Evolutionary conservation across 2,888 invertebrate genomes (phyloP).

Genomic region (Leptinotarsa peninsularis): DNA sequence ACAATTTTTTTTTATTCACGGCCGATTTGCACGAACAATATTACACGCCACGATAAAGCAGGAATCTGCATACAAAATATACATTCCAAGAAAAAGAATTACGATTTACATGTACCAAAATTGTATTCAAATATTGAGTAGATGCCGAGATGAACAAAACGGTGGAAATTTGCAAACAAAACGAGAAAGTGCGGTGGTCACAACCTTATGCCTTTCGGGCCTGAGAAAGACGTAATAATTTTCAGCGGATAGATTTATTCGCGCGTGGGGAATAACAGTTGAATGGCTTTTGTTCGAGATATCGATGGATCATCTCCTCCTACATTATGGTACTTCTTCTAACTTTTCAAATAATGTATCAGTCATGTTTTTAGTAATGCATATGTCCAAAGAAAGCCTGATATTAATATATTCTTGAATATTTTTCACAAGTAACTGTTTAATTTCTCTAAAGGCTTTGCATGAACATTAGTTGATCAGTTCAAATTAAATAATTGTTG

Average conservation of each 20-base stretch:
- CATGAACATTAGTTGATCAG: no score
- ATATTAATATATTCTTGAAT: no score
- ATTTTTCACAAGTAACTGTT: no score
- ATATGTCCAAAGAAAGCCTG: no score
- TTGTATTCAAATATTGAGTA: conserved; percentile 62
- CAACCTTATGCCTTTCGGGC: conserved; percentile 46
- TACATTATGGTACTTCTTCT: neutral
- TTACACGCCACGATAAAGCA: conserved; percentile 57
- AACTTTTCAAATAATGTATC: neutral
- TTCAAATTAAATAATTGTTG: no score
- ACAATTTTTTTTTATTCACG: conserved; percentile 51
- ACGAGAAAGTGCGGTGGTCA: conserved; percentile 43
- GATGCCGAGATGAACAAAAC: conserved; percentile 54
- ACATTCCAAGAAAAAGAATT: conserved; percentile 51
- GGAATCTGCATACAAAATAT: conserved; percentile 60
- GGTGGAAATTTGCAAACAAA: conserved; percentile 58
- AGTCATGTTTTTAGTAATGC: no score
- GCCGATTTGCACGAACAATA: conserved; percentile 55
- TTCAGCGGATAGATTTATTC: conserved; percentile 18
- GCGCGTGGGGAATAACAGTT: conserved; percentile 10
- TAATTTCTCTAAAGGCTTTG: no score
- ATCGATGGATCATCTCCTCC: conserved; percentile 5
- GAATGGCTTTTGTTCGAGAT: conserved; percentile 15
- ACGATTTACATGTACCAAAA: conserved; percentile 63
- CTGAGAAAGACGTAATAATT: conserved; percentile 53